Conservation (phyloP, 1,140 invertebrate species). For the Drosophila truncata region DNA sequence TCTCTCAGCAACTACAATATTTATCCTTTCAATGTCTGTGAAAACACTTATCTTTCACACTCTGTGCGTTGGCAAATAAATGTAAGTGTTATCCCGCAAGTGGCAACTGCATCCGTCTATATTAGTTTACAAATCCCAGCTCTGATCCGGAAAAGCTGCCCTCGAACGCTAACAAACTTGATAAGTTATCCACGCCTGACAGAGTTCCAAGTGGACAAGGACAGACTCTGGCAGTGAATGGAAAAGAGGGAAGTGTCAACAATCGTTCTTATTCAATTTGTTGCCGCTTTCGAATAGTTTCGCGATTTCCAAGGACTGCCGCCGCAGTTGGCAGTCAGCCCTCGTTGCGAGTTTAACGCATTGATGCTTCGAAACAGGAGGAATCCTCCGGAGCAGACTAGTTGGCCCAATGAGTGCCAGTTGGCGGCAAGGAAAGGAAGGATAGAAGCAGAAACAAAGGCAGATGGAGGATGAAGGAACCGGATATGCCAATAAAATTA, state of each 20-base stretch:
- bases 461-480: neutral
- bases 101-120: conserved; percentile 25
- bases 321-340: conserved; percentile 13
- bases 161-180: conserved; percentile 42
- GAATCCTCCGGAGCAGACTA: conserved; percentile 22
- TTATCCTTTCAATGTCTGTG: neutral
- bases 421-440: conserved; percentile 15
- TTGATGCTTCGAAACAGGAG: conserved; percentile 56
- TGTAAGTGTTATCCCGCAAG: conserved; percentile 43
- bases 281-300: conserved; percentile 44
- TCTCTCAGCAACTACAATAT: neutral
- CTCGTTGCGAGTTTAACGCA: conserved; percentile 58
- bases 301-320: conserved; percentile 22
- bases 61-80: conserved; percentile 40
- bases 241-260: conserved; percentile 45
- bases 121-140: conserved; percentile 41
- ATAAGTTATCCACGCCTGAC: conserved; percentile 41
- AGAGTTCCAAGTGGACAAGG: conserved; percentile 18
- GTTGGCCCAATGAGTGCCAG: conserved; percentile 40
- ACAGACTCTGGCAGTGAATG: conserved; percentile 9
- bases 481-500: conserved; percentile 66
- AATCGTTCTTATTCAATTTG: conserved; percentile 70
- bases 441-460: neutral
- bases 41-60: conserved; percentile 27
- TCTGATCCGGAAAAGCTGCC: conserved; percentile 27